phyloP scores from a whole-genome alignment of 2,888 invertebrate species.

The Himalopsyche kuldschensis region DNA sequence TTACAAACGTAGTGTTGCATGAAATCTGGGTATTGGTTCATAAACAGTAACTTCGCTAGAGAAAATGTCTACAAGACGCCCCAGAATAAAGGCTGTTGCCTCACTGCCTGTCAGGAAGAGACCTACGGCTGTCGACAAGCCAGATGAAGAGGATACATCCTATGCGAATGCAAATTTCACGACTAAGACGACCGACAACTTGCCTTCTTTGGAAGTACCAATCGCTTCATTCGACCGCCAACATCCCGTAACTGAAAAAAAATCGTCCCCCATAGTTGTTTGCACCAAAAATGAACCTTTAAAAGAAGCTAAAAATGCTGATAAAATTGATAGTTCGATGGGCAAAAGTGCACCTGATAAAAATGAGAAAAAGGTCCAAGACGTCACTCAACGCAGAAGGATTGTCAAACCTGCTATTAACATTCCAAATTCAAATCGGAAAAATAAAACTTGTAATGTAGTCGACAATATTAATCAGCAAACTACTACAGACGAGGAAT shows the following conservation, averaged over 20 bases:
- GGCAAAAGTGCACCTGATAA: not conserved
- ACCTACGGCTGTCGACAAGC: conserved; percentile 32
- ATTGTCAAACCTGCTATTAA: conserved; percentile 43
- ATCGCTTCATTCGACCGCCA: not conserved
- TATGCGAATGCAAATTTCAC: not conserved
- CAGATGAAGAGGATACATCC: not conserved
- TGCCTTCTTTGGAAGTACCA: not conserved
- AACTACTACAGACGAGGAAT: not conserved
- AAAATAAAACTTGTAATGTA: conserved; percentile 13
- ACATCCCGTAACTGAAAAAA: not conserved
- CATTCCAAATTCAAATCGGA: conserved; percentile 9
- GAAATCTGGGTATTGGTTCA: too few species aligned
- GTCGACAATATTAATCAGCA: not conserved
- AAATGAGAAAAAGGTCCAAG: not conserved
- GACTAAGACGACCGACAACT: not conserved
- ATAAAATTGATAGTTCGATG: too few species aligned
- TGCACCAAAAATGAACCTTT: not conserved
- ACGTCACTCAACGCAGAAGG: conserved; percentile 39
- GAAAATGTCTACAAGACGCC: conserved; percentile 66
- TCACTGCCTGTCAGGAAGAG: conserved; percentile 64
- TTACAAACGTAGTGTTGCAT: too few species aligned
- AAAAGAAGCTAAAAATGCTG: not conserved
- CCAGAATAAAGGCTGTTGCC: conserved; percentile 74
- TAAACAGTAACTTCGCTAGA: too few species aligned
- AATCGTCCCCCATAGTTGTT: not conserved